Conservation (phyloP, 2,797 vertebrate species). For the Valencia hispanica region DNA sequence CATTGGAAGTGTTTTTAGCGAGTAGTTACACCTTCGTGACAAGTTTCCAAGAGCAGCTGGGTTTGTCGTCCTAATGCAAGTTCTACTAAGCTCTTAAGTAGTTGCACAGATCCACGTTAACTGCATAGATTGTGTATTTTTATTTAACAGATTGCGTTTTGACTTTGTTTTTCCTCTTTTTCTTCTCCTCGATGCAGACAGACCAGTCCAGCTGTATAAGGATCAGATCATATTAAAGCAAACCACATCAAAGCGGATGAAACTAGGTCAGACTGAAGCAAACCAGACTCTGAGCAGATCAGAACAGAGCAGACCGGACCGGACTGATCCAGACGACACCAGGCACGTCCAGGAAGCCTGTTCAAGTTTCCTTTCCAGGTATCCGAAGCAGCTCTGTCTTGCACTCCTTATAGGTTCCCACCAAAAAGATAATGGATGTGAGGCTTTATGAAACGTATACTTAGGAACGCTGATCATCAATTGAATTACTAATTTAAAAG, state of each 20-base stretch:
- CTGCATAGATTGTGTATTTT: not conserved
- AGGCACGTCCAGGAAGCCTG: conserved; percentile 55
- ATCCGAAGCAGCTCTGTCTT: conserved; percentile 16
- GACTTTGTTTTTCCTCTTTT: conserved; percentile 6
- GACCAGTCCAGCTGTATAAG: conserved; percentile 30
- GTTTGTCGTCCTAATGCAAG: not conserved
- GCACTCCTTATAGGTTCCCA: not conserved
- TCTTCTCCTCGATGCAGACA: conserved; percentile 48
- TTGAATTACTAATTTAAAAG: no score
- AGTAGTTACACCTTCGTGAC: not conserved
- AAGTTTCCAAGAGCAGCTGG: not conserved
- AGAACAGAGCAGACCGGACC: conserved; percentile 45
- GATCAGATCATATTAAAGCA: conserved; percentile 28
- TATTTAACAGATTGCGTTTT: not conserved
- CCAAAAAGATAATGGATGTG: not conserved
- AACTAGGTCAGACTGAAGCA: conserved; percentile 49
- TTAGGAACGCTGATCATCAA: no score
- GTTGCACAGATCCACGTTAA: not conserved
- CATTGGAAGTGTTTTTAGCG: not conserved
- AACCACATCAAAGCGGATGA: conserved; percentile 49
- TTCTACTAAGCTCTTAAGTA: not conserved
- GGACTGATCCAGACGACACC: conserved; percentile 40
- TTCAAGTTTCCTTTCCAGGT: conserved; percentile 73
- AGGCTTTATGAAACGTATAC: not conserved
- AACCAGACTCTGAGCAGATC: conserved; percentile 43